Conservation (phyloP, 2,888 invertebrate species). For the Epistrophella euchroma region DNA sequence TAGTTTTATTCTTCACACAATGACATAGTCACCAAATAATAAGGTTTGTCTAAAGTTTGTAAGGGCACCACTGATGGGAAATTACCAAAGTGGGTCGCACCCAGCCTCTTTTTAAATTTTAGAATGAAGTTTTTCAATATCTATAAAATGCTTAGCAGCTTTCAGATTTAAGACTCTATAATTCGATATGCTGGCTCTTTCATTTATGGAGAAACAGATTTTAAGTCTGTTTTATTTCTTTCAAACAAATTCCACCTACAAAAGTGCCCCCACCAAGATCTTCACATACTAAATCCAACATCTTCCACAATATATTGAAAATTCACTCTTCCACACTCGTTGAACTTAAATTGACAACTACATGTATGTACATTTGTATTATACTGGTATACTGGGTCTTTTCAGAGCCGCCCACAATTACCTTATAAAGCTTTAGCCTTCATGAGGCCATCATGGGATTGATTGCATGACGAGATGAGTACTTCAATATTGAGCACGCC, state of each 20-base stretch:
- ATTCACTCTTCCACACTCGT: slow-evolving; percentile 17
- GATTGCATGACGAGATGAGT: slow-evolving; percentile 58
- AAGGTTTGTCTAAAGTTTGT: no score
- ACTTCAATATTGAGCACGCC: slow-evolving; percentile 64
- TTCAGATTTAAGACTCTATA: no score
- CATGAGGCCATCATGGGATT: slow-evolving; percentile 3
- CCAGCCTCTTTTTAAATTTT: no score
- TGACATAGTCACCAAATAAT: no score
- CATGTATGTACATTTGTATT: neutral
- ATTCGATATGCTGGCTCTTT: no score
- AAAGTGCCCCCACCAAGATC: neutral
- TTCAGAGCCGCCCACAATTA: slow-evolving; percentile 66
- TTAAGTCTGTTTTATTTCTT: neutral
- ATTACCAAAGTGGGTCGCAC: no score
- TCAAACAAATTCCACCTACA: neutral
- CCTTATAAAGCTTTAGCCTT: slow-evolving; percentile 43
- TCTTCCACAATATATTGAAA: slow-evolving; percentile 16
- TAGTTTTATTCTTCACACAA: no score
- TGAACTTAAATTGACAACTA: slow-evolving; percentile 12
- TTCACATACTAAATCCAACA: neutral
- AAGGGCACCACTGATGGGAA: no score
- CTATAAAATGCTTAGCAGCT: no score
- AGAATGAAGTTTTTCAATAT: no score
- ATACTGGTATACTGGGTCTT: neutral
- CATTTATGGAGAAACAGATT: no score